phyloP scores from a whole-genome alignment of 2,113 vertebrate genomes.

The Bufo bufo region DNA sequence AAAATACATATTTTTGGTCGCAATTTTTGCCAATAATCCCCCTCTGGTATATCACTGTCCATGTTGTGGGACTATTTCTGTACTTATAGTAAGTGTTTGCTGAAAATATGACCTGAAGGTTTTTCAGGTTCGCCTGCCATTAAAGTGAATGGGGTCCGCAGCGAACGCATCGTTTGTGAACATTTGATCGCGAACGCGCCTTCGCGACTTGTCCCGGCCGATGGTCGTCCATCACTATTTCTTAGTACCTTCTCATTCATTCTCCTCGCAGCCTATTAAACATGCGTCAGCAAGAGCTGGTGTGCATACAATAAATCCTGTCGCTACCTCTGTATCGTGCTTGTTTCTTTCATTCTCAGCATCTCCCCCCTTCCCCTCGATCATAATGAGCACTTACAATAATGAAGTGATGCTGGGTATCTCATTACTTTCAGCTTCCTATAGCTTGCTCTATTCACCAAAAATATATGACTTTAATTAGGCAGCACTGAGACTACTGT shows the following conservation, averaged over 20 bases:
- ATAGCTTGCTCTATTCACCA: constrained; percentile 6
- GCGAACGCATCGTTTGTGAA: too few relatives aligned
- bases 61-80: too few relatives aligned
- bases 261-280: neutral
- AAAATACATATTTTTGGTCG: too few relatives aligned
- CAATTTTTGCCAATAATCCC: too few relatives aligned
- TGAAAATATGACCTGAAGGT: too few relatives aligned
- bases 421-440: constrained; percentile 41
- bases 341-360: neutral
- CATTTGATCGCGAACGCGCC: too few relatives aligned
- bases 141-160: too few relatives aligned
- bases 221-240: too few relatives aligned
- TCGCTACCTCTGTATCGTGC: neutral
- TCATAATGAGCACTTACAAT: constrained; percentile 40
- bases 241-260: neutral
- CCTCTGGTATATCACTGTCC: too few relatives aligned
- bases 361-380: neutral
- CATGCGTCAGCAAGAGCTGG: neutral
- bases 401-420: constrained; percentile 39
- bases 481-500: neutral
- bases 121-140: too few relatives aligned
- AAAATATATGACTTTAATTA: constrained; percentile 44
- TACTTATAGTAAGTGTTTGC: too few relatives aligned
- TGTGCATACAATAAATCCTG: neutral
- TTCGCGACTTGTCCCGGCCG: too few relatives aligned